A percentile compares a stretch with the other conserved stretches of the same genome.
Evolutionary conservation across 1,140 invertebrate genomes (phyloP).

Genomic region (Linepithema humile): DNA sequence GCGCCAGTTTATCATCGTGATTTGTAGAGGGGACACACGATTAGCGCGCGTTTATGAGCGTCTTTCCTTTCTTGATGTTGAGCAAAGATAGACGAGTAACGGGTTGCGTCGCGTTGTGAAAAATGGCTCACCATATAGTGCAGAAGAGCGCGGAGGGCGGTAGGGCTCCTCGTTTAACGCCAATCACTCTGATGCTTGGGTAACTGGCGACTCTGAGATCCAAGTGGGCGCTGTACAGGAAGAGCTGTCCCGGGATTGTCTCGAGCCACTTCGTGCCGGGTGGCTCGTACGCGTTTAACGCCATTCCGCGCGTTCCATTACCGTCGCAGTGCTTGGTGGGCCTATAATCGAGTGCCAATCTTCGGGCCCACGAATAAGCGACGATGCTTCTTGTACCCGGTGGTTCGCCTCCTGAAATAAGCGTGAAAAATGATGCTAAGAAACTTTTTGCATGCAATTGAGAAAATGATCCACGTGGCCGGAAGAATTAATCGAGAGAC

Average conservation of each 20-base stretch:
- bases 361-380: constrained; percentile 81
- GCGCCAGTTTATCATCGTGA: background rate
- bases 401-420: constrained; percentile 75
- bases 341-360: constrained; percentile 82
- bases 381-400: constrained; percentile 80
- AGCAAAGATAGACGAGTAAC: constrained; percentile 28
- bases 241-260: constrained; percentile 79
- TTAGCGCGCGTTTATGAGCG: constrained; percentile 1
- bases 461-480: background rate
- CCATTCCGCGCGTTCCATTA: constrained; percentile 74
- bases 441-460: constrained; percentile 11
- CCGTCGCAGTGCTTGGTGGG: constrained; percentile 78
- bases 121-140: constrained; percentile 79
- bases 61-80: background rate
- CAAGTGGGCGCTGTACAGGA: constrained; percentile 81
- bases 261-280: constrained; percentile 77
- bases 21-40: background rate
- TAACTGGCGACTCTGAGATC: constrained; percentile 79
- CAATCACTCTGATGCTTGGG: constrained; percentile 81
- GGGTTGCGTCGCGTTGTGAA: background rate
- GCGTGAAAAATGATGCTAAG: constrained; percentile 35
- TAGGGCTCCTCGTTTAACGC: constrained; percentile 79
- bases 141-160: constrained; percentile 78
- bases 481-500: constrained; percentile 2
- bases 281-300: constrained; percentile 71